Base-by-base conservation (phyloP, 2,113 vertebrate species). In the Oceanodroma tethys region DNA sequence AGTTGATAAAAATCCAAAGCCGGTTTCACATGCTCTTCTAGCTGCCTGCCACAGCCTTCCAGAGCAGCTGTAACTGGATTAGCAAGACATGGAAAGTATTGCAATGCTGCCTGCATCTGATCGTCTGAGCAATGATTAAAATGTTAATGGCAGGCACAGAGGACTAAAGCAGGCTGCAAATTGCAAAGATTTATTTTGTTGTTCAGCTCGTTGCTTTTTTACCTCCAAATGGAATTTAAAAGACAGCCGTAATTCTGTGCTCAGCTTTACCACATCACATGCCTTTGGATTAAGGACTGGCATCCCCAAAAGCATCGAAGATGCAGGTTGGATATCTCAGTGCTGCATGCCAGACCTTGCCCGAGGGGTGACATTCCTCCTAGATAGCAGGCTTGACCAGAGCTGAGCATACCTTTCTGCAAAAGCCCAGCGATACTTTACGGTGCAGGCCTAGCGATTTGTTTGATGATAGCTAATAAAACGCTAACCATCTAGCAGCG, bases 51-150 rank as follows among this genome's bases (percentile, higher is more conserved):
- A 80, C 73, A 88, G 90, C 81, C 81, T 91, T 94, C 71, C 88
- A 89, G 94, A 92, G 81, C 93, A 96, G 90, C 95, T 97, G 95
- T 92, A 90, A 90, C 59, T 88, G 93, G 92, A 95, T 97, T 95
- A 97, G 80, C 73, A 82, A 88, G 86, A 96, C 75, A 75, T 80
- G 95, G 95, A 93, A 97, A 97, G 62, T 95, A 93, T 96, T 94
- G 93, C 86, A 94, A 63, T 52, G 86, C 86, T 93, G 93, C 76
- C 79, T 86, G 78, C 76, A 34, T 95, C 76, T 71, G 68, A 81
- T 92, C 11, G 0, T 60, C 66, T 79, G 83, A 88, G 74, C 82
- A 92, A 96, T 25, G 82, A 94, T 86, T 90, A 92, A 92, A 94
- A 94, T 80, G 48, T 89, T 88, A 75, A 82, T 34, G 45, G 50